Evolutionary conservation across 2,113 vertebrate genomes (phyloP).

Genomic region (Zosterops japonicus): DNA sequence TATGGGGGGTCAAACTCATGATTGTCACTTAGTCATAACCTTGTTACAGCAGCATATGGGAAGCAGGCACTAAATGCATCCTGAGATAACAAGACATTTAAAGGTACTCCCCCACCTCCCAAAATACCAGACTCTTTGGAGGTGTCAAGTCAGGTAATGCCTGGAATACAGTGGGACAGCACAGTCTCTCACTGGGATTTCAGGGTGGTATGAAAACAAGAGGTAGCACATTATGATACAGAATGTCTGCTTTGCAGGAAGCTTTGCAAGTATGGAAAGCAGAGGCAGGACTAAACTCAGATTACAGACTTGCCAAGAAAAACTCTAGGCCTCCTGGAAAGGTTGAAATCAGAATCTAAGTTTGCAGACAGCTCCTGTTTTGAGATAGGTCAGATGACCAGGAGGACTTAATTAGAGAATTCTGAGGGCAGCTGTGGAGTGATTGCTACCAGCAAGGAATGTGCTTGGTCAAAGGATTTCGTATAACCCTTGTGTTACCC

Average conservation of each 20-base stretch:
- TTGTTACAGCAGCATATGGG: neutral
- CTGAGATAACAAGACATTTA: neutral
- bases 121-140: neutral
- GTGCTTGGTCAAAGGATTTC: neutral
- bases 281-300: neutral
- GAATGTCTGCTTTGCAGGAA: neutral
- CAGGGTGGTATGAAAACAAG: neutral
- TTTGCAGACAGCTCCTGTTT: constrained; percentile 11
- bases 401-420: neutral
- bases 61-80: neutral
- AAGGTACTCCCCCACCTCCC: neutral
- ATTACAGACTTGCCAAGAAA: constrained; percentile 16
- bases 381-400: constrained; percentile 5
- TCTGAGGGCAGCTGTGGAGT: neutral
- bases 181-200: neutral
- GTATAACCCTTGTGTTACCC: neutral
- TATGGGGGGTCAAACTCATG: neutral
- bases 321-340: neutral
- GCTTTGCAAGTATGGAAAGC: neutral
- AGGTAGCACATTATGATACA: neutral
- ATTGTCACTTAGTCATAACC: neutral
- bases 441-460: neutral
- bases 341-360: constrained; percentile 8
- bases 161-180: neutral
- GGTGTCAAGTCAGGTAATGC: neutral